Base-by-base conservation (phyloP, 2,797 vertebrate species). In the Ceryle rudis region DNA sequence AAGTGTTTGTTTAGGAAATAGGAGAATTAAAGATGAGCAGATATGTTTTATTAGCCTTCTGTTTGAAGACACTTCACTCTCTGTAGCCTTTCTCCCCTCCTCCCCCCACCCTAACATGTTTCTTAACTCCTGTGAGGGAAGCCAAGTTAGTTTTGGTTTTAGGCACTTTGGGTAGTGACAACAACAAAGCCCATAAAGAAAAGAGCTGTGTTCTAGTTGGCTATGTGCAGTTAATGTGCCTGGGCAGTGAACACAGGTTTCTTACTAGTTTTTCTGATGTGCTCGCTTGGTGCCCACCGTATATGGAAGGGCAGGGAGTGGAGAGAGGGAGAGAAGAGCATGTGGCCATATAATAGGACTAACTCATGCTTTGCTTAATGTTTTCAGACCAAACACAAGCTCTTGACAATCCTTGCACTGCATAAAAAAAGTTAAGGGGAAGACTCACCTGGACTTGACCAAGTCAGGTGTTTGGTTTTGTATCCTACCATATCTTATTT, bases 11-110 rank as follows among this genome's bases (percentile, higher is more conserved):
- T 61, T 80, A 20, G n/a, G 16, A 90, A 93, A n/a, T 21, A 20
- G 0, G 6, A 26, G 69, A 70, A 22, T 13, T 11, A 20, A 57
- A 58, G 14, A 12, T 62, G 5, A 4, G 2, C 17, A 18, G 37
- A 3, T 47, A 31, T 23, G 5, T 17, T 9, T 9, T 26, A 2
- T 51, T 66, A 16, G 12, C n/a, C 9, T 71, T 92, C 10, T 58
- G 41, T 17, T 0, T 86, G 37, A 60, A 44, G 66, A 31, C 4
- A 1, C 25, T 86, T 74, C 46, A 7, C 7, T 29, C 11, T 83
- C 29, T 33, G 3, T 74, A n/a, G 14, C 1, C 5, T 31, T 81
- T 61, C 4, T 5, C 9, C 29, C 10, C 19, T 73, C 12, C 3
- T 10, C 1, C 6, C 14, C 1, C 10, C 4, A 23, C 77, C 35